Conservation (phyloP, 1,140 invertebrate genomes). For the Holotrichia oblita region DNA sequence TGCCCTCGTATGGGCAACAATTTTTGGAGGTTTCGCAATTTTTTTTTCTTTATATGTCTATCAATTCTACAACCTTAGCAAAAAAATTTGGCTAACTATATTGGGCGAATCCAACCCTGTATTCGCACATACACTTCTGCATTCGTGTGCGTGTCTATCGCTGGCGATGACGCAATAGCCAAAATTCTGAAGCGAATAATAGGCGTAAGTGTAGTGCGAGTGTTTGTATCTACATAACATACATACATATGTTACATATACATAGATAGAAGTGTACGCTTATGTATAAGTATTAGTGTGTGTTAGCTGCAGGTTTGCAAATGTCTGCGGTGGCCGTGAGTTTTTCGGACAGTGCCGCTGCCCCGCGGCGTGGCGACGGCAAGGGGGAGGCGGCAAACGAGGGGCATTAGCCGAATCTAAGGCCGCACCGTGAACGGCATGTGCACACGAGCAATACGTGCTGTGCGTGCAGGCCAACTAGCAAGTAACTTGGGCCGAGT, state of each 20-base stretch:
- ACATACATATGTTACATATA: conserved; percentile 34
- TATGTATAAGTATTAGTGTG: background rate
- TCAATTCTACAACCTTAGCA: too few species aligned
- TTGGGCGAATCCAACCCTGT: background rate
- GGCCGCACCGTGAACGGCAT: conserved; percentile 52
- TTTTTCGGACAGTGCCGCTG: conserved; percentile 38
- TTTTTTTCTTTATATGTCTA: too few species aligned
- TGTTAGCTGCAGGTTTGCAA: conserved; percentile 54
- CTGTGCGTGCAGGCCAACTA: conserved; percentile 48
- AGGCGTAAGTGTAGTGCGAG: conserved; percentile 22
- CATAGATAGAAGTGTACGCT: background rate
- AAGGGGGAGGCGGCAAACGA: conserved; percentile 40
- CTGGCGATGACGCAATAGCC: conserved; percentile 27
- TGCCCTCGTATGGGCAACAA: too few species aligned
- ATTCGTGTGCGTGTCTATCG: background rate
- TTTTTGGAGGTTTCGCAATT: too few species aligned
- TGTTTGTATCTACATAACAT: too few species aligned
- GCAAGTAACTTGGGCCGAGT: too few species aligned
- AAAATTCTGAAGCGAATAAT: conserved; percentile 31
- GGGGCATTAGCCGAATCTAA: conserved; percentile 58
- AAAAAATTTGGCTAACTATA: too few species aligned
- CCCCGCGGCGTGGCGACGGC: conserved; percentile 42
- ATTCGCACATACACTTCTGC: background rate
- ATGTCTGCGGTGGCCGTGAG: conserved; percentile 54
- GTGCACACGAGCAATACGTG: conserved; percentile 47